Evolutionary conservation across 1,140 invertebrate genomes (phyloP), one percentile per base, ranked within the genome.

Genomic region (Drosophila nikananu): DNA sequence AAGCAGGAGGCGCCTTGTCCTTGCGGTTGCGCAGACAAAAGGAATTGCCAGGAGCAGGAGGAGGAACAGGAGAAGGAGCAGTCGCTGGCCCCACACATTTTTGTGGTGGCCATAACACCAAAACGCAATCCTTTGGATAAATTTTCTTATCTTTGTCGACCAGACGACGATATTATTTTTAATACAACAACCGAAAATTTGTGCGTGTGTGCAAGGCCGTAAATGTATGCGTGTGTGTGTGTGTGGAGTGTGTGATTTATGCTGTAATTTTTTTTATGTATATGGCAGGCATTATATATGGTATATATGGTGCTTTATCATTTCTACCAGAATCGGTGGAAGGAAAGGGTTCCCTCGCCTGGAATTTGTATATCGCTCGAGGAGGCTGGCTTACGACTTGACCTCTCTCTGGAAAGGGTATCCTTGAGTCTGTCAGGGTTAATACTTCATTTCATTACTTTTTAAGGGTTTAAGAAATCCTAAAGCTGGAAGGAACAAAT

Each of bases 161-260:
- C 90, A 92, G 90, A 92, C 90, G 90, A 92, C 90, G 90, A 92
- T 92, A 92, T 90, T 90, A 91, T 92, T 91, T 86, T 91, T 91
- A 91, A 91, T 86, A 89, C 89, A 84, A 59, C 75, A 82, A 72
- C 74, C 80, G 64, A 76, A 76, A 80, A 77, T 74, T 61, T 77
- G 42, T 72, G 32, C 59, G 72, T 61, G 41, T 61, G 46, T 39
- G 48, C 27, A 13, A 23, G 23, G 46, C 57, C 78, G 66, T 81
- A 76, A 70, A 61, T 66, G 70, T 77, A 37, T 44, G 21, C 62
- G 64, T 58, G 74, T 82, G 60, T 79, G 67, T 82, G 81, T 67
- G 78, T 51, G 49, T 51, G 25, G 9, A 37, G 57, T 55, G 75
- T 81, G 71, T 90, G 86, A 89, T 90, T 90, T 90, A 89, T 89